Evolutionary conservation across 2,113 vertebrate genomes (phyloP), one percentile per base, ranked within the genome.

Genomic region (Prinia subflava): DNA sequence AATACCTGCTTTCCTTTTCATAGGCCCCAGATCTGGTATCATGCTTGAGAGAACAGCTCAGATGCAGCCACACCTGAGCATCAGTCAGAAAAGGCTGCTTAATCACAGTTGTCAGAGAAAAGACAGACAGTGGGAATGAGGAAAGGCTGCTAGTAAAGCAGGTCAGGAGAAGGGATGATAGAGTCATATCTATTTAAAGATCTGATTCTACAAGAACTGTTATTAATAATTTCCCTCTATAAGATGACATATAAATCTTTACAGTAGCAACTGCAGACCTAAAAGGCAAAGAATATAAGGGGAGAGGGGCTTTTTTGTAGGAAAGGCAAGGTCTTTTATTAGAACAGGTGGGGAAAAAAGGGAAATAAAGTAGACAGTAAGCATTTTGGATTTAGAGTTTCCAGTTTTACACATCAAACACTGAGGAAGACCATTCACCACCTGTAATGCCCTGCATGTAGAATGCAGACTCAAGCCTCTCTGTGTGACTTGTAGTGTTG

Each of bases 141-240:
- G 37, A 67, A 92, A 81, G 68, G 73, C 86, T 89, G 44, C 73
- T 70, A 81, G 76, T 64, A 88, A 96, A 93, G 57, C 83, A 94
- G 90, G 93, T 83, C 90, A 88, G 69, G 67, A 87, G 44, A 91
- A 68, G 16, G 47, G 44, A 84, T 73, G 64, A 86, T 46, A 89
- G 52, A 86, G 13, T 24, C 37, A 7, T 44, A 81, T 28, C 90
- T 86, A 94, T 93, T 94, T 93, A 94, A 93, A 90, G 90, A 89
- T 37, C 71, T 78, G 60, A 53, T 42, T 90, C 86, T 44, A 75
- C 35, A 71, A 78, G 64, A 87, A 86, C 50, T 56, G 67, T 80
- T 81, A 90, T 76, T 88, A 92, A 93, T 84, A 74, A 92, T 91
- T 71, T 86, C 20, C 22, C 31, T 68, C 75, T 71, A 6, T 42